These are phyloP conservation scores for Cephus rjabovi DNA, from an alignment of 2,888 invertebrate genomes.

Conservation along the genomic window DNA sequence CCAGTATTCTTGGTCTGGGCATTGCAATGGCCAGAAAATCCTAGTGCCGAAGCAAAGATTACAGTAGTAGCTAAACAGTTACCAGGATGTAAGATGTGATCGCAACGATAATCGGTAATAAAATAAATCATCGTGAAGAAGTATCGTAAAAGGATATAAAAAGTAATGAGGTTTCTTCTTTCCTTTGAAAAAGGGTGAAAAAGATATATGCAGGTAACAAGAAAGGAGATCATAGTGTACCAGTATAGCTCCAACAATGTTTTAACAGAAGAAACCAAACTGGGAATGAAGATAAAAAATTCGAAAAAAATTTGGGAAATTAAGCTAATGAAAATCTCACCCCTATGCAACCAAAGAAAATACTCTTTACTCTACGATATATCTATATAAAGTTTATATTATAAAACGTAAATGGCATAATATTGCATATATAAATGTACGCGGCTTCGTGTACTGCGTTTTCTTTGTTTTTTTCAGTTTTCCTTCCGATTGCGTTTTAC, in stretches of 20 bases:
- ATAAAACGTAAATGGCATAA: not conserved
- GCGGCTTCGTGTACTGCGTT: not conserved
- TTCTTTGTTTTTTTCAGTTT: not conserved
- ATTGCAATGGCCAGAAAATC: conserved; percentile 76
- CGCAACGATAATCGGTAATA: not conserved
- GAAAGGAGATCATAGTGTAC: not conserved
- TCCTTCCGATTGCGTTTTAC: not conserved
- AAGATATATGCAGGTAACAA: not conserved
- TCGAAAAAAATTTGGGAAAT: not conserved
- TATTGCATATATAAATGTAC: not conserved
- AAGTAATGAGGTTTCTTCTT: not conserved
- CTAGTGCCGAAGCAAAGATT: not conserved
- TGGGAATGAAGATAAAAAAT: not conserved
- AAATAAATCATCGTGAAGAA: not conserved
- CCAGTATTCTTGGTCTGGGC: conserved; percentile 86
- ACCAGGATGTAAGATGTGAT: not conserved
- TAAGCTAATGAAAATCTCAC: not conserved
- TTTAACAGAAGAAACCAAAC: not conserved
- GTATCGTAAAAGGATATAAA: not conserved
- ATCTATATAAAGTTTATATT: not conserved
- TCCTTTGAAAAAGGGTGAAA: not conserved
- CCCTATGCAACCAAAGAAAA: not conserved
- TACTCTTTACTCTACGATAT: too few species aligned
- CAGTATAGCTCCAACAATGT: not conserved
- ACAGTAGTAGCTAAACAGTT: not conserved